phyloP scores from a whole-genome alignment of 92 coral and sea anemone species.

The Epizoanthus scotinus region DNA sequence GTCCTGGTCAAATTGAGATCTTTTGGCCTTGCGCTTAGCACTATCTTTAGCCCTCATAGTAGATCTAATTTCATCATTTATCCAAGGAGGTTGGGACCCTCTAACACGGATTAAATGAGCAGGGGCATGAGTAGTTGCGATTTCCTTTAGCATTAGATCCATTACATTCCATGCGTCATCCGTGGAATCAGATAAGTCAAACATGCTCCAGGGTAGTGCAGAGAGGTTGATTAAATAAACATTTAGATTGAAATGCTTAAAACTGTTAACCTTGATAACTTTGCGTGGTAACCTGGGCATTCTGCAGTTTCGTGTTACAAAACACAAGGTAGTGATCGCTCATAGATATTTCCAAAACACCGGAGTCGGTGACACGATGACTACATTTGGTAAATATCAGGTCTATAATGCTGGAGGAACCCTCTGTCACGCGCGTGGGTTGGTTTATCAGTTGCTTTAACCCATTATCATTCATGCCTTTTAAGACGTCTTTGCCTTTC shows the following conservation, averaged over 20 bases:
- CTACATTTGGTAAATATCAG: constrained; percentile 37
- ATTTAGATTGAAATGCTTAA: constrained; percentile 12
- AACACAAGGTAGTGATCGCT: too few species aligned
- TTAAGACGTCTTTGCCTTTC: too few species aligned
- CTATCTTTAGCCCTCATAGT: too few species aligned
- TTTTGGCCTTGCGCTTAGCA: not conserved
- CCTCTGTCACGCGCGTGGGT: constrained; percentile 19
- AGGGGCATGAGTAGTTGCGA: constrained; percentile 27
- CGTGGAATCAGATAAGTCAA: constrained; percentile 17
- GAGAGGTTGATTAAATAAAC: not conserved
- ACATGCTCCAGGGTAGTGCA: too few species aligned
- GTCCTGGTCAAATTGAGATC: not conserved
- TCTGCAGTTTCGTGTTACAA: too few species aligned
- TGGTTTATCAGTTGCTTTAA: constrained; percentile 34
- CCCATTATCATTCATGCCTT: constrained; percentile 27
- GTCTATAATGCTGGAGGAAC: constrained; percentile 33
- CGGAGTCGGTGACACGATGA: constrained; percentile 26
- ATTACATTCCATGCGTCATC: too few species aligned
- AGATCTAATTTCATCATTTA: constrained; percentile 16
- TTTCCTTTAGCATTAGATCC: constrained; percentile 29
- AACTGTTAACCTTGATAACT: too few species aligned
- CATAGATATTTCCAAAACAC: constrained; percentile 37
- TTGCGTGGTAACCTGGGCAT: too few species aligned
- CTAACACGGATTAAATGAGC: constrained; percentile 28
- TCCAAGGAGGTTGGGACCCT: too few species aligned